Base-by-base conservation (phyloP, 1,140 invertebrate genomes). In the Archegozetes longisetosus region DNA sequence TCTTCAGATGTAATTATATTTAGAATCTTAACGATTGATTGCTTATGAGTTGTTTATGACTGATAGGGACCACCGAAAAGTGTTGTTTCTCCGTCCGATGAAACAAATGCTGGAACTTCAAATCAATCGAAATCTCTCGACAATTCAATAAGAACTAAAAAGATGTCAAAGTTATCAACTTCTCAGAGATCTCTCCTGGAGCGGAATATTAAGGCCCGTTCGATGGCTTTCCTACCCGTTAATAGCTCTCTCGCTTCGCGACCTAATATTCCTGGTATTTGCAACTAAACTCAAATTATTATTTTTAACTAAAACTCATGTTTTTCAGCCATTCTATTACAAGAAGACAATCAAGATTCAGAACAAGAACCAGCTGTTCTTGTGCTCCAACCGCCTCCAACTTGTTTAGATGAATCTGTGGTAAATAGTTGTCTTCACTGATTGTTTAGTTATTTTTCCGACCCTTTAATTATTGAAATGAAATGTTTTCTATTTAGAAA, bases 401-500 rank as follows among this genome's bases (percentile, higher is more conserved):
- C 52, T 24, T 12, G 13, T 29, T n/a, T 58, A 13, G 26, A 58
- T 27, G 32, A 40, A 40, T 6, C 32, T 9, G 17, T 40, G 32
- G 32, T 40, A 6, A 40, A 17, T 40, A 40, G 17, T 40, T 40
- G 32, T 9, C 17, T 40, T 40, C 17, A 40, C 6, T 40, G 17
- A 9, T 9, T 40, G 17, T 40, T 40, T 9, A 40, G 17, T 9
- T n/a, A n/a, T n/a, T n/a, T n/a, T n/a, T n/a, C n/a, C n/a, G n/a
- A n/a, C n/a, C n/a, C n/a, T n/a, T n/a, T n/a, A n/a, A 9, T 40
- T 9, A 40, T 40, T 40, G 6, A 40, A 40, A 17, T 40, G 6
- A 40, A 40, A 40, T 40, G 17, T 9, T 9, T 62, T 64, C 62
- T 56, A 70, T 74, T 58, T 65, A 76, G 74, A 70, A 70, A 61